phyloP scores from a whole-genome alignment of 2,113 vertebrate species.

The Panthera leo region DNA sequence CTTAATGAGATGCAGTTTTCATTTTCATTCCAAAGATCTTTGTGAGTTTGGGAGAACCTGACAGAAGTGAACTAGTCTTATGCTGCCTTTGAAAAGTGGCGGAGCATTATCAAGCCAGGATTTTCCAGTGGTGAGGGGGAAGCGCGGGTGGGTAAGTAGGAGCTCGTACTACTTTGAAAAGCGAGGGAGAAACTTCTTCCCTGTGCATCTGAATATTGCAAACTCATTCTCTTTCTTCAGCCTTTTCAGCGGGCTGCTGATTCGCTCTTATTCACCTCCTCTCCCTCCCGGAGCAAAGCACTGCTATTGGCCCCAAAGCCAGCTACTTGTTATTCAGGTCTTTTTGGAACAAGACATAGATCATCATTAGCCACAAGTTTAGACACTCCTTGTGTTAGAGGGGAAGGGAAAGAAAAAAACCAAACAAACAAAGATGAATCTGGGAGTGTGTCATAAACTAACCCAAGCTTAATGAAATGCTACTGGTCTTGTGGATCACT shows the following conservation, averaged over 20 bases:
- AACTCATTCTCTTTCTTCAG: background rate
- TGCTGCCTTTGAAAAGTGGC: background rate
- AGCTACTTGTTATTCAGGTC: background rate
- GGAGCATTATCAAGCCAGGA: background rate
- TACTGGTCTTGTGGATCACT: rapidly evolving
- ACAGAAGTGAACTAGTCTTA: background rate
- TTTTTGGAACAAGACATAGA: background rate
- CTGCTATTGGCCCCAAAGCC: background rate
- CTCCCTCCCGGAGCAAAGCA: background rate
- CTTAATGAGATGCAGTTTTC: constrained; percentile 44
- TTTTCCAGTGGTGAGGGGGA: background rate
- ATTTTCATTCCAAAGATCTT: constrained; percentile 5
- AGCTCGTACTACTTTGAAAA: background rate
- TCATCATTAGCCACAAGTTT: background rate
- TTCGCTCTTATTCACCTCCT: background rate
- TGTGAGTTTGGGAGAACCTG: background rate
- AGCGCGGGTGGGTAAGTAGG: rapidly evolving
- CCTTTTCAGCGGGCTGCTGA: background rate
- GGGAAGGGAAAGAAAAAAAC: rapidly evolving
- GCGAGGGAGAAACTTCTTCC: background rate
- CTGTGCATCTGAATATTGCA: background rate
- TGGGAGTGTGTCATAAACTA: background rate
- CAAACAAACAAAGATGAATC: background rate
- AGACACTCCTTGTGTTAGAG: background rate
- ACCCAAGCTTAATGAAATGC: background rate